Base-by-base conservation (phyloP, 64 coral and sea anemone species). In the Dendronephthya gigantea region DNA sequence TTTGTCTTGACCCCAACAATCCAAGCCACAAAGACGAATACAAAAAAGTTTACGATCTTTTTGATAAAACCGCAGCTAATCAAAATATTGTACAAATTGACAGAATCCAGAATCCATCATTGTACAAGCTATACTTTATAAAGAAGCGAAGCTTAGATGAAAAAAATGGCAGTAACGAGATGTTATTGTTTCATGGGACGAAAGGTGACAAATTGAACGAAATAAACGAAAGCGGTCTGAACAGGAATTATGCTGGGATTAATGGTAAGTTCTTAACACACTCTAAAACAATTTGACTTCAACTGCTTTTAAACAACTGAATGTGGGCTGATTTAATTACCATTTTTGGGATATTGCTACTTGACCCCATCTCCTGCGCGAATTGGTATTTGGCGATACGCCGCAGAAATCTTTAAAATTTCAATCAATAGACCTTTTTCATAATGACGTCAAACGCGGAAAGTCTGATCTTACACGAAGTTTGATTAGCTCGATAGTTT, bases 61-160 rank as follows among this genome's bases (percentile, higher is more conserved):
- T 96, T 7, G 13, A n/a, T 7, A 8, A 83, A 49, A 72, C 88
- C 14, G 76, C 86, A 4, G 40, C 0, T 2, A 0, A 82, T 82
- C 38, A 38, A 87, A 29, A 35, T 35, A 92, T 90, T 2, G 19
- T 49, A 0, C 91, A 82, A 50, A 92, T 95, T 59, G 84, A 89
- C 22, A 59, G 93, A 41, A 82, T 95, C n/a, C 93, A 95, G 49
- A 95, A 89, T 33, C 93, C 93, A 59, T 49, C 28, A n/a, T 90
- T 92, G 1, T 92, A 82, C 31, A 51, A 40, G 22, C 36, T 50
- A 9, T 96, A 96, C 40, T 25, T 41, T 12, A 56, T 94, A 0
- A 83, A 48, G 31, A 96, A 96, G 50, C 90, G 91, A 49, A 87
- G 85, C 16, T 91, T 92, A 84, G 93, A 96, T 37, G 69, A 92